These are phyloP conservation scores for Balaeniceps rex DNA, from an alignment of 2,113 vertebrate species.

Conservation along the genomic window DNA sequence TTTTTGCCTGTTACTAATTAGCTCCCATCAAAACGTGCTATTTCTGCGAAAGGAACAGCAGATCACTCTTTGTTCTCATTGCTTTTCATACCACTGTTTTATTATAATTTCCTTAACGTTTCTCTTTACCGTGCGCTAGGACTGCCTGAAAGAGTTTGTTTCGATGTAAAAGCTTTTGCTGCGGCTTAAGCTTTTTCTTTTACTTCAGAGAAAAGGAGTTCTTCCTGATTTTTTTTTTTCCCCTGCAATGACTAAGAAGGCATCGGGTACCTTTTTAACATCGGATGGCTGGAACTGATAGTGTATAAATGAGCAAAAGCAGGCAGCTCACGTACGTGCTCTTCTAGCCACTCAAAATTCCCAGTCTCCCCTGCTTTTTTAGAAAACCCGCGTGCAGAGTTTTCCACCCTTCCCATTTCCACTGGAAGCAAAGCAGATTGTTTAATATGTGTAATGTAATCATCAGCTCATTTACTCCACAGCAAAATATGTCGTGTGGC, in stretches of 20 bases:
- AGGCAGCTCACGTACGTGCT: neutral
- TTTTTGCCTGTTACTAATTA: conserved; percentile 41
- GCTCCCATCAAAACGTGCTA: neutral
- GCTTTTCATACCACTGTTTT: neutral
- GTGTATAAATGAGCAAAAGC: neutral
- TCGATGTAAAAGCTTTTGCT: neutral
- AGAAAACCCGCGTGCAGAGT: neutral
- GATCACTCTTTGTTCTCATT: conserved; percentile 3
- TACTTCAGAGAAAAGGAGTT: neutral
- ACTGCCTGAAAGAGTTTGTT: neutral
- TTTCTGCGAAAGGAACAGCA: neutral
- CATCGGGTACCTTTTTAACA: neutral
- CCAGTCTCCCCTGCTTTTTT: neutral
- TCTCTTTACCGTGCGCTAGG: neutral
- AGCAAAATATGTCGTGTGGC: neutral
- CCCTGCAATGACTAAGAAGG: neutral
- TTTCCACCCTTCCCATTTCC: neutral
- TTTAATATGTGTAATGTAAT: neutral
- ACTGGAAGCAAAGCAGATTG: neutral
- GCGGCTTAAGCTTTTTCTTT: neutral
- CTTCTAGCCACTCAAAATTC: neutral
- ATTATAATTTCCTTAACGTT: neutral
- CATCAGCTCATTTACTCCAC: neutral
- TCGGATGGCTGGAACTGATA: neutral
- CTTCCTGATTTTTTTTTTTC: neutral